Evolutionary conservation across 1,140 invertebrate genomes (phyloP), one percentile per base, ranked within the genome.

Genomic region (Neodiprion virginianus): DNA sequence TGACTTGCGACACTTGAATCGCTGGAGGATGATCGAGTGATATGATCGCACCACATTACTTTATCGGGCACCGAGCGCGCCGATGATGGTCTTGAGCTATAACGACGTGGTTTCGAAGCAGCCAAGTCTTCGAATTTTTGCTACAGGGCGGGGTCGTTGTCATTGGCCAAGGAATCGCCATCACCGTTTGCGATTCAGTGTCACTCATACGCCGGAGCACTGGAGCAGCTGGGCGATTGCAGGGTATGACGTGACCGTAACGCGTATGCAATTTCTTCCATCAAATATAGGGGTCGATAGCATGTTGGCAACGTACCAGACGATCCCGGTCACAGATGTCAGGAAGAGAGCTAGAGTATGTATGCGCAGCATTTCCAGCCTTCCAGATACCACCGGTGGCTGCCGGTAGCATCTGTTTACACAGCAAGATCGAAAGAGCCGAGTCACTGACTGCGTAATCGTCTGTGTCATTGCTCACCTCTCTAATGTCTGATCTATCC

Each of bases 251-350:
- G 68, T 53, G 50, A 72, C 71, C 28, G 72, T 67, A 69, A 68
- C 73, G 68, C 17, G 40, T 73, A 53, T 74, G 74, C 72, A 77
- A 77, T 78, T 77, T 79, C 77, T 78, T 77, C 78, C 75, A 28
- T 70, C 75, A 74, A 74, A 78, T 75, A 74, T 73, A 79, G 28
- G 77, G 77, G 79, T 81, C 80, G 79, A 81, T 80, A 74, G 65
- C 73, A 75, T 72, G 78, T 76, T 81, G 79, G 77, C 80, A 80
- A 74, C 10, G 21, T 71, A 78, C 71, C 79, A 76, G 61, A 28
- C 61, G 17, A 68, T 61, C 53, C 53, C n/a, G 53, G 53, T 61
- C 53, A 61, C 53, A 61, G 53, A 61, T 61, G 53, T n/a, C 11
- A n/a, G 53, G 53, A 61, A 61, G 53, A 61, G 11, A 4, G 53